phyloP scores from a whole-genome alignment of 2,797 vertebrate species.

The Parauchenoglanis ngamensis region DNA sequence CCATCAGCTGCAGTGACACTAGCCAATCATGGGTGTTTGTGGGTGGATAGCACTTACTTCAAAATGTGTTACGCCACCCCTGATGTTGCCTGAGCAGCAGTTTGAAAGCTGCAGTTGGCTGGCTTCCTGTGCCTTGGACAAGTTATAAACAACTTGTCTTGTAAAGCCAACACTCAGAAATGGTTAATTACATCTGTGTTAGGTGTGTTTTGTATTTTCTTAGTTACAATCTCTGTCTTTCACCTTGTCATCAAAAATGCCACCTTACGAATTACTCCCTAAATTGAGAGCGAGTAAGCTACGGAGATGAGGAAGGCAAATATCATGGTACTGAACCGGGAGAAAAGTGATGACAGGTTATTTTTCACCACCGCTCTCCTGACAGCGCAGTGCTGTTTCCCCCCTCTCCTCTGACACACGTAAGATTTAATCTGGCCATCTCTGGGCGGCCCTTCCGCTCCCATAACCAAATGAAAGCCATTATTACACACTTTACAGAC shows the following conservation, averaged over 20 bases:
- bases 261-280: constrained; percentile 43
- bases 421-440: constrained; percentile 77
- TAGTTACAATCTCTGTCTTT: constrained; percentile 41
- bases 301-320: constrained; percentile 35
- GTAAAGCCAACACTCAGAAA: not conserved
- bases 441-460: constrained; percentile 71
- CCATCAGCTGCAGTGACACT: too few relatives aligned
- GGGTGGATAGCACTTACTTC: too few relatives aligned
- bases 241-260: constrained; percentile 46
- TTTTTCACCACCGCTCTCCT: constrained; percentile 80
- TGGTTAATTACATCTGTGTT: not conserved
- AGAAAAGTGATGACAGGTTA: constrained; percentile 80
- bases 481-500: constrained; percentile 68
- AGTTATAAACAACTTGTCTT: not conserved
- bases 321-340: constrained; percentile 40
- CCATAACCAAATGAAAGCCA: constrained; percentile 79
- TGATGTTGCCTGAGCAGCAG: too few relatives aligned
- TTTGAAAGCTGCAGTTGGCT: too few relatives aligned
- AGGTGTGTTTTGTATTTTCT: not conserved
- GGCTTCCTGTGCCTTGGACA: too few relatives aligned
- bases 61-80: too few relatives aligned
- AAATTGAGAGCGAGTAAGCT: constrained; percentile 38
- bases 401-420: constrained; percentile 70
- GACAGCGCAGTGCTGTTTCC: constrained; percentile 75
- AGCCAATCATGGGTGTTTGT: too few relatives aligned